Evolutionary conservation across 1,140 invertebrate genomes (phyloP).

Genomic region (Pogonognathellus flavescens): DNA sequence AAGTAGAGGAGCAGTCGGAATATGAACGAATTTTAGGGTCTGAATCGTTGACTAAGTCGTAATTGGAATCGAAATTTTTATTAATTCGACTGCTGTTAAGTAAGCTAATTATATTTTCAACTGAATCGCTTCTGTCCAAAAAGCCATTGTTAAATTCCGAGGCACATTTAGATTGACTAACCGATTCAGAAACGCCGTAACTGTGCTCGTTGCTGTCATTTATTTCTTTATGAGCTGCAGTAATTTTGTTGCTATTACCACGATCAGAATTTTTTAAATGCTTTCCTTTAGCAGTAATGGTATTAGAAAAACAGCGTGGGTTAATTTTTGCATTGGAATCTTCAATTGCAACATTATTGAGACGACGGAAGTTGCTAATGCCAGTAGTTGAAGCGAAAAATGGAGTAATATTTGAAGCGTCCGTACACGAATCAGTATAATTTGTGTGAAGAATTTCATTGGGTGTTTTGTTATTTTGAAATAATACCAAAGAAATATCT

Average conservation of each 20-base stretch:
- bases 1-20: not conserved
- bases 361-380: no score
- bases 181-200: not conserved
- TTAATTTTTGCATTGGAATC: not conserved
- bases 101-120: conserved; percentile 16
- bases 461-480: not conserved
- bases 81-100: not conserved
- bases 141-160: not conserved
- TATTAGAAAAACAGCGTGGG: not conserved
- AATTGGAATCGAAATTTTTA: not conserved
- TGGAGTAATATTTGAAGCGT: not conserved
- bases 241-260: not conserved
- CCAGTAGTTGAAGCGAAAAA: not conserved
- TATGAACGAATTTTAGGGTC: not conserved
- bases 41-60: no score
- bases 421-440: not conserved
- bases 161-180: not conserved
- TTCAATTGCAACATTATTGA: not conserved
- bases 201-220: not conserved
- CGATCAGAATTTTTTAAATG: not conserved
- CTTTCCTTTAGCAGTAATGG: not conserved
- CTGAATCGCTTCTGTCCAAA: not conserved
- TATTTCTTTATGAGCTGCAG: not conserved
- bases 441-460: conserved; percentile 1
- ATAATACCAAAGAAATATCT: not conserved